Conservation (phyloP, 2,113 vertebrate species). For the Rhagologus leucostigma region DNA sequence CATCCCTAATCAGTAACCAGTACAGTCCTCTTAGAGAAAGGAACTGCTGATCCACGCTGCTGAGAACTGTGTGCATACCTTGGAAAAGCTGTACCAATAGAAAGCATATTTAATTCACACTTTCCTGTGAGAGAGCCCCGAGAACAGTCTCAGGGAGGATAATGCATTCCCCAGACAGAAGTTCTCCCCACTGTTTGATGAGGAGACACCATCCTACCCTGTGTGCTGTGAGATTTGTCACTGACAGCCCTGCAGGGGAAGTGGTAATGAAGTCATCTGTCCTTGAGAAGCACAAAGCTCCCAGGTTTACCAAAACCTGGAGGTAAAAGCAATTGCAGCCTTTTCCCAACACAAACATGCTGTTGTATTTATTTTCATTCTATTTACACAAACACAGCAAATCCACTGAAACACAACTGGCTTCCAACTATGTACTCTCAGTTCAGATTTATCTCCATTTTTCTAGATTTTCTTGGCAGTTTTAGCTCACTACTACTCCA, state of each 20-base stretch:
- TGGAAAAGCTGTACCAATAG: not conserved
- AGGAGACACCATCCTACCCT: not conserved
- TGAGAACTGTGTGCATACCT: fast-evolving
- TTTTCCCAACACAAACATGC: not conserved
- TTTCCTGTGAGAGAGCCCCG: not conserved
- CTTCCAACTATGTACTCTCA: not conserved
- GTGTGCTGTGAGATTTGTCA: not conserved
- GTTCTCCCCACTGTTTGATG: not conserved
- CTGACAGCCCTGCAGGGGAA: not conserved
- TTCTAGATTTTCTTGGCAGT: not conserved
- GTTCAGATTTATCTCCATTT: not conserved
- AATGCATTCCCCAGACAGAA: not conserved
- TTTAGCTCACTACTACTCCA: not conserved
- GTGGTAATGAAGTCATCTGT: not conserved
- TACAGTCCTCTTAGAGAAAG: not conserved
- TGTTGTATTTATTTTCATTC: not conserved
- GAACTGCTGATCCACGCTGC: not conserved
- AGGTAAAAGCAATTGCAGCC: not conserved
- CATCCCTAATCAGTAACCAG: not conserved
- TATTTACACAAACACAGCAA: not conserved
- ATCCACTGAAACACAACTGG: not conserved
- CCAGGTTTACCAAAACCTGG: not conserved
- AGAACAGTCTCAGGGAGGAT: not conserved
- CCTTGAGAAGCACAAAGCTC: not conserved
- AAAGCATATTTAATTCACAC: not conserved